Evolutionary conservation across 2,888 invertebrate genomes (phyloP).

Genomic region (Atherix ibis): DNA sequence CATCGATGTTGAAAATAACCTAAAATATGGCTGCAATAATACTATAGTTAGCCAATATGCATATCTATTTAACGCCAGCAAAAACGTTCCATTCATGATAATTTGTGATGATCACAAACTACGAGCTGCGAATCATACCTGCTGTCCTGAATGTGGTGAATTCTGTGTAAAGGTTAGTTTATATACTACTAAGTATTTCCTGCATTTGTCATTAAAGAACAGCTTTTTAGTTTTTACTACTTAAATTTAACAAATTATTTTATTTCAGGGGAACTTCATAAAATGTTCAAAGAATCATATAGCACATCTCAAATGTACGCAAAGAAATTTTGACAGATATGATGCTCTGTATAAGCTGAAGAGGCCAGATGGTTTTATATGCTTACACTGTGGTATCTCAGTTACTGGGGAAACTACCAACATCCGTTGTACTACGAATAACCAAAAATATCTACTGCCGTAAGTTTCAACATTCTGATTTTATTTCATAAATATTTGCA

Average conservation of each 20-base stretch:
- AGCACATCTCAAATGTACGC: slow-evolving; percentile 68
- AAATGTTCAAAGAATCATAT: slow-evolving; percentile 65
- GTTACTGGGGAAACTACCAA: too few species aligned
- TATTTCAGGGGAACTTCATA: slow-evolving; percentile 58
- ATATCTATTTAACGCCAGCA: slow-evolving; percentile 51
- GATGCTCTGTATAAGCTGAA: too few species aligned
- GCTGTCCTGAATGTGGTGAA: slow-evolving; percentile 77
- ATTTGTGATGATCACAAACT: slow-evolving; percentile 65
- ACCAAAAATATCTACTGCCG: too few species aligned
- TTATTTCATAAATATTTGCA: too few species aligned
- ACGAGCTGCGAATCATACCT: slow-evolving; percentile 63
- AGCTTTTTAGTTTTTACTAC: slow-evolving; percentile 2
- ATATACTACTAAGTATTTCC: slow-evolving; percentile 2
- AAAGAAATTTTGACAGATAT: too few species aligned
- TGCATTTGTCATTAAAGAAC: not conserved
- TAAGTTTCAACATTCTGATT: too few species aligned
- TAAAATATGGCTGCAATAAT: slow-evolving; percentile 68
- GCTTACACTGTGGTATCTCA: too few species aligned
- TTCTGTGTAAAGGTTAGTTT: slow-evolving; percentile 68
- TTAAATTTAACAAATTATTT: not conserved
- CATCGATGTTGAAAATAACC: slow-evolving; percentile 56
- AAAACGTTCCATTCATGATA: slow-evolving; percentile 61
- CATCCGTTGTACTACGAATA: too few species aligned
- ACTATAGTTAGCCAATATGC: slow-evolving; percentile 39
- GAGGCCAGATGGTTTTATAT: too few species aligned